These are phyloP conservation scores for Iguana delicatissima DNA, from an alignment of 2,797 vertebrate species.

Conservation along the genomic window DNA sequence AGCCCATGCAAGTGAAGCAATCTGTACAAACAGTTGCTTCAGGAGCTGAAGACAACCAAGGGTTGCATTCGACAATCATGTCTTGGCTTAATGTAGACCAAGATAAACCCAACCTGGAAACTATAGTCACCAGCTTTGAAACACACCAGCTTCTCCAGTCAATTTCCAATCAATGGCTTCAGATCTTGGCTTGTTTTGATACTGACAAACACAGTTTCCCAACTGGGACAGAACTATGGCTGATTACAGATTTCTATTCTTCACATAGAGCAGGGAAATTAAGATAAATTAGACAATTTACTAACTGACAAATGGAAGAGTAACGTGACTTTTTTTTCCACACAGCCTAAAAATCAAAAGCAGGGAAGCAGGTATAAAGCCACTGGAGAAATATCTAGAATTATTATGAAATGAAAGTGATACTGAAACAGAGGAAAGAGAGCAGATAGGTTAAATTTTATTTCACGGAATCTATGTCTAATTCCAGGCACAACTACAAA, in stretches of 20 bases:
- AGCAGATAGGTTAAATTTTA: slow-evolving; percentile 68
- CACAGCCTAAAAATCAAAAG: background rate
- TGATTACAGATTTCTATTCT: background rate
- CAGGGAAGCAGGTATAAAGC: slow-evolving; percentile 10
- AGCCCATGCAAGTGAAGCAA: slow-evolving; percentile 72
- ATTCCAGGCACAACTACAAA: slow-evolving; percentile 56
- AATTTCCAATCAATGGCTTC: background rate
- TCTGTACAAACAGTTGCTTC: slow-evolving; percentile 50
- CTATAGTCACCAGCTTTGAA: background rate
- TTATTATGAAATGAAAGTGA: slow-evolving; percentile 68
- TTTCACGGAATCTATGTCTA: slow-evolving; percentile 68
- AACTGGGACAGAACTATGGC: background rate
- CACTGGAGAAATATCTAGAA: slow-evolving; percentile 60
- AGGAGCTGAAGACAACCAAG: slow-evolving; percentile 61
- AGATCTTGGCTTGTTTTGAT: background rate
- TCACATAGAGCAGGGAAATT: slow-evolving; percentile 53
- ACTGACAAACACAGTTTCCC: background rate
- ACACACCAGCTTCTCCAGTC: background rate
- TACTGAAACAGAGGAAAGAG: slow-evolving; percentile 63
- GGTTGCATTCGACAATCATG: slow-evolving; percentile 46
- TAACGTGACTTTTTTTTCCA: background rate
- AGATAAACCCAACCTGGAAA: background rate
- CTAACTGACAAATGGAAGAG: slow-evolving; percentile 50
- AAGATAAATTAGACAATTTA: slow-evolving; percentile 71
- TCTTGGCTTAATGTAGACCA: background rate